Evolutionary conservation across 2,113 vertebrate genomes (phyloP), one percentile per base, ranked within the genome.

Genomic region (Osmerus eperlanus): DNA sequence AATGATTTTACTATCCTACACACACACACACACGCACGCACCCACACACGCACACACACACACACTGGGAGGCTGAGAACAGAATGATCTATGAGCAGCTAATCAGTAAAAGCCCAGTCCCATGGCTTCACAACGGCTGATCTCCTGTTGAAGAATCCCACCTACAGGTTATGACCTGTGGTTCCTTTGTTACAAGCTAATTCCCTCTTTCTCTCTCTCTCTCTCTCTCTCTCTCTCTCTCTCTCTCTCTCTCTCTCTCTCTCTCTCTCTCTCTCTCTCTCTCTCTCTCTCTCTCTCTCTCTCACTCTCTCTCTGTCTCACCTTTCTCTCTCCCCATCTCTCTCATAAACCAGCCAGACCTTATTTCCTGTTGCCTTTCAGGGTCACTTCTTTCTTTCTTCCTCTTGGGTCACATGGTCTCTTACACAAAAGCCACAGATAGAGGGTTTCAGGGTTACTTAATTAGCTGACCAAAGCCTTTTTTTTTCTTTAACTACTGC

Each of bases 351-450:
- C 13, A 58, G 61, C 52, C 61, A 41, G 67, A 73, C 75, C 78
- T 83, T 70, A 83, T 83, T 83, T 83, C 81, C 81, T 83, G 73
- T 76, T 75, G 73, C 78, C 73, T 73, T 75, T 77, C 70, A 51
- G 72, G 73, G 78, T 83, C 81, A 73, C 72, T 41, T 41, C 51
- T 67, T 78, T 76, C 76, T 72, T 83, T 76, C 73, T 73, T 70
- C 64, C 28, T 11, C 56, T 21, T 29, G 78, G 78, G 69, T 83
- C 73, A 76, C 72, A 55, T 63, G 68, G 36, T 69, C 70, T 80
- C 71, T 78, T 72, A 78, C 78, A 75, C 65, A 53, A 25, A 47
- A 21, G 65, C 64, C 56, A 2, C 8, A 11, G 41, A 9, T 47
- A 11, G 41, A 47, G 41, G 9, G 7, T 47, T 47, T 7, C 41